Evolutionary conservation across 2,797 vertebrate species (phyloP), one percentile per base, ranked within the genome.

Genomic region (Limosa lapponica): DNA sequence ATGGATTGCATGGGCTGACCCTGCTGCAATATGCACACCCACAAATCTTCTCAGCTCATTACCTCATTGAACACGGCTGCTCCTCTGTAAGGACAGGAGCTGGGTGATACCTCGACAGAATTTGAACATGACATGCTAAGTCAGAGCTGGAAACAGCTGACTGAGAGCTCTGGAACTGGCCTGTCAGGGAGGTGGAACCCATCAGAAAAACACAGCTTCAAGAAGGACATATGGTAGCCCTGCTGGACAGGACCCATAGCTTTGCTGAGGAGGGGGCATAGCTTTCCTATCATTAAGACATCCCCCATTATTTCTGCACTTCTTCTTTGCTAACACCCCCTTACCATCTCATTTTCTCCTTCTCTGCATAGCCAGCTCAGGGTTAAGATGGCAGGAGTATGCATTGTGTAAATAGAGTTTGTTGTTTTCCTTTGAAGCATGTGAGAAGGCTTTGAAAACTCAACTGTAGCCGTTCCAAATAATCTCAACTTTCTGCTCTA

Each of bases 401-500:
- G 58, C 52, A 67, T 65, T 81, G 69, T 8, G 28, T 90, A 92
- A 96, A 95, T 82, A 93, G 95, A 91, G 58, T 83, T 93, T 95
- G 73, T 87, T 94, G 59, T 86, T 96, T 86, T 92, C 82, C 91
- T 93, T 91, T 96, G 83, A 97, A 95, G 82, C 90, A n/a, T 41
- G 55, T 48, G 30, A 43, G 54, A 95, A 96, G 39, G 82, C 94
- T 97, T 96, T 95, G 91, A 97, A 96, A 97, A 91, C 69, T 30
- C 48, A 46, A 28, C 69, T 87, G 73, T 51, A 95, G 88, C 78
- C 2, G 1, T 93, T 95, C 65, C 82, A 0, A 92, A 58, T 91
- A 92, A 95, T 93, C 91, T 96, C 90, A 96, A 82, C 92, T 97
- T 97, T 96, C 94, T 94, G 94, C 90, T 96, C 95, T 96, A 64